Conservation (phyloP, 2,113 vertebrate species). For the Clarias macrocephalus region DNA sequence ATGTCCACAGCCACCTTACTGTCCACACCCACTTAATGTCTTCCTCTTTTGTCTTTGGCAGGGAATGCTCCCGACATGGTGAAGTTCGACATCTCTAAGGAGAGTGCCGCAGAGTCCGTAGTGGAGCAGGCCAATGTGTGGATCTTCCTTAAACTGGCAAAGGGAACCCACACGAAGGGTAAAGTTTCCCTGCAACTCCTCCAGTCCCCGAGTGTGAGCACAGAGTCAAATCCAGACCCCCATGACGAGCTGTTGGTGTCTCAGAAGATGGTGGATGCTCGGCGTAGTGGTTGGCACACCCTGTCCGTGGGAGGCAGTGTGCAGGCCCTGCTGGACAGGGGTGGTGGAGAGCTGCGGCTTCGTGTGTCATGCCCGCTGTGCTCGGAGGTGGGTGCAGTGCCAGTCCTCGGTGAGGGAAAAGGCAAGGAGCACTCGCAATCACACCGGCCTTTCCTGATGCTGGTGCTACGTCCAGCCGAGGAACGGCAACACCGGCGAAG, state of each 20-base stretch:
- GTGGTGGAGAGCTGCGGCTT: conserved; percentile 74
- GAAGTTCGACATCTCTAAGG: conserved; percentile 90
- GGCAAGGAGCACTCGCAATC: conserved; percentile 78
- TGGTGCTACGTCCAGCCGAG: conserved; percentile 77
- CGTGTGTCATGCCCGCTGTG: conserved; percentile 86
- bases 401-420: conserved; percentile 66
- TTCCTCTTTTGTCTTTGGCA: conserved; percentile 59
- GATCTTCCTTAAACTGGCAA: conserved; percentile 89
- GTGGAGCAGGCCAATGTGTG: conserved; percentile 91
- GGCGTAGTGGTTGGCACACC: conserved; percentile 92
- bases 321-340: conserved; percentile 79
- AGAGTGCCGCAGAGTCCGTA: conserved; percentile 75
- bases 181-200: conserved; percentile 84
- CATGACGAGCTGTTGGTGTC: conserved; percentile 76
- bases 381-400: conserved; percentile 76
- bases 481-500: conserved; percentile 78
- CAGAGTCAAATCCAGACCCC: conserved; percentile 59
- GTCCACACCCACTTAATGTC: background rate
- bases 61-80: conserved; percentile 72
- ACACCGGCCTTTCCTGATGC: conserved; percentile 90
- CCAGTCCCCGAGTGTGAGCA: conserved; percentile 47
- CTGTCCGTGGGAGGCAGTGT: conserved; percentile 78
- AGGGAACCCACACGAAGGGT: conserved; percentile 79
- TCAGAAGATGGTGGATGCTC: conserved; percentile 86
- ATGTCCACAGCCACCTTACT: too few species aligned